These are phyloP conservation scores for Esperia sulphurella DNA, from an alignment of 2,888 invertebrate genomes.

Conservation along the genomic window DNA sequence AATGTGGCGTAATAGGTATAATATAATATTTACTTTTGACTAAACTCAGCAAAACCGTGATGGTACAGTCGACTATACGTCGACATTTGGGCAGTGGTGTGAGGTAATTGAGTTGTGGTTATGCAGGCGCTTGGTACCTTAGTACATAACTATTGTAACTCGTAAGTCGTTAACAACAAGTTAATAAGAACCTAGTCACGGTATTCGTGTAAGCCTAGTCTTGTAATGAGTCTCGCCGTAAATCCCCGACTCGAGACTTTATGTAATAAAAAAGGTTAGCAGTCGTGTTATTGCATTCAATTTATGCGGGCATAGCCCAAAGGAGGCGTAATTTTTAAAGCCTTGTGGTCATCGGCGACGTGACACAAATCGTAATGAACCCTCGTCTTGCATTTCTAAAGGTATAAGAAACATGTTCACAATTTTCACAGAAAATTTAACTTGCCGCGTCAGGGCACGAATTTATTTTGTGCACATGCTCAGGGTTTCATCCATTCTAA, in stretches of 20 bases:
- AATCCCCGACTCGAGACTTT: constrained; percentile 29
- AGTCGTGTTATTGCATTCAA: constrained; percentile 16
- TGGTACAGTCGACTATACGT: too few relatives aligned
- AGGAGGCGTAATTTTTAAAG: constrained; percentile 48
- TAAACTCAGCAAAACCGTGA: too few relatives aligned
- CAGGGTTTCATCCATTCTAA: constrained; percentile 38
- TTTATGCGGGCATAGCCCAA: constrained; percentile 17
- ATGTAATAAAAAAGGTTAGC: constrained; percentile 29
- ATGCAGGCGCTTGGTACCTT: too few relatives aligned
- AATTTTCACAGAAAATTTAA: constrained; percentile 67
- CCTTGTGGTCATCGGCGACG: constrained; percentile 45
- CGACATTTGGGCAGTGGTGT: too few relatives aligned
- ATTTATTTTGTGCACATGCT: constrained; percentile 62
- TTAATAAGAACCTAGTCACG: background rate
- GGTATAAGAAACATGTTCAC: constrained; percentile 40
- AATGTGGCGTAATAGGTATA: too few relatives aligned
- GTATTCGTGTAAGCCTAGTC: constrained; percentile 1
- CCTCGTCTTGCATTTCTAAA: constrained; percentile 32
- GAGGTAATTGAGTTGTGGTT: too few relatives aligned
- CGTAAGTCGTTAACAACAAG: constrained; percentile 15
- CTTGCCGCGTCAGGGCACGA: constrained; percentile 47
- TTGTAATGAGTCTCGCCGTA: constrained; percentile 27
- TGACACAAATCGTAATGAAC: constrained; percentile 51
- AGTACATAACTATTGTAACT: background rate
- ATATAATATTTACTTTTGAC: too few relatives aligned